Evolutionary conservation across 2,888 invertebrate species (phyloP).

Genomic region (Onthophagus sagittarius): DNA sequence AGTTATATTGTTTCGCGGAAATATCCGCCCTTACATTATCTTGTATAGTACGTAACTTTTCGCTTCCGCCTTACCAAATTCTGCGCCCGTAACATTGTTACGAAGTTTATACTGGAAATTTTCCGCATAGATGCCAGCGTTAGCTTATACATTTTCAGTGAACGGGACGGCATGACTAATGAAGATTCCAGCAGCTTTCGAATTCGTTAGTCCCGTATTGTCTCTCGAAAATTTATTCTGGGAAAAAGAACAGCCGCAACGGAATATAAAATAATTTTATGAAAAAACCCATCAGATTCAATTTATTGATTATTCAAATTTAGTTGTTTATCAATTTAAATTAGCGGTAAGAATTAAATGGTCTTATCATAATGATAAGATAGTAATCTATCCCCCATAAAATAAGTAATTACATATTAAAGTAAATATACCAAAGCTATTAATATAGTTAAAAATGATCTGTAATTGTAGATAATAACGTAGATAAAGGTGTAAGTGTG

Average conservation of each 20-base stretch:
- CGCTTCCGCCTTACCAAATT: neutral
- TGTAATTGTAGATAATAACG: neutral
- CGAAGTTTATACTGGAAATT: constrained; percentile 8
- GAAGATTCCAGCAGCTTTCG: neutral
- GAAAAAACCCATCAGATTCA: neutral
- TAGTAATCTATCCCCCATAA: neutral
- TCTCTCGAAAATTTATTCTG: neutral
- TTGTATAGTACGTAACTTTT: neutral
- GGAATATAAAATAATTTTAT: neutral
- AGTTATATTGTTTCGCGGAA: neutral
- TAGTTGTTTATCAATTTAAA: too few species aligned
- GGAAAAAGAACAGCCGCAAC: neutral
- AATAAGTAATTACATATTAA: neutral
- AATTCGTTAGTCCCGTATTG: constrained; percentile 6
- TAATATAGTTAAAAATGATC: neutral
- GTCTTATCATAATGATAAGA: neutral
- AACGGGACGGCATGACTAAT: constrained; percentile 3
- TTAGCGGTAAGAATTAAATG: too few species aligned
- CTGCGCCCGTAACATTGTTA: neutral
- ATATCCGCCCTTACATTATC: neutral
- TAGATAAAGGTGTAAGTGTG: neutral
- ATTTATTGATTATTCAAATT: neutral
- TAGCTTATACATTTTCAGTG: neutral
- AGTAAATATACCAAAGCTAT: neutral
- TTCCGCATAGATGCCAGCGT: constrained; percentile 1